These are phyloP conservation scores for Cinclus mexicanus DNA, from an alignment of 2,113 vertebrate genomes.

Conservation along the genomic window DNA sequence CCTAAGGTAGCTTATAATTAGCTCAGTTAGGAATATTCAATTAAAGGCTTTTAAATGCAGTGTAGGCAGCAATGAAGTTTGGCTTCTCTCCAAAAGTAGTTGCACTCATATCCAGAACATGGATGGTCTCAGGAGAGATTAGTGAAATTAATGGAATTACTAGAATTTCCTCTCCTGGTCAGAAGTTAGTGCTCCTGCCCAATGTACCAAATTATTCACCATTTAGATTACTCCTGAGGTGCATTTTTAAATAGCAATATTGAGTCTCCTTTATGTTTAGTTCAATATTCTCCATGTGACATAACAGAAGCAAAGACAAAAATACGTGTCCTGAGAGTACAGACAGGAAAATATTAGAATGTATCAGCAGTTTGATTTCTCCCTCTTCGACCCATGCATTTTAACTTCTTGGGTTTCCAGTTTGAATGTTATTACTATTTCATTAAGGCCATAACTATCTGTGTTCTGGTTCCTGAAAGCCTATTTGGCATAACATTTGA, in stretches of 20 bases:
- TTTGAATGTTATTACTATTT: constrained; percentile 33
- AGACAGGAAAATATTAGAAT: constrained; percentile 27
- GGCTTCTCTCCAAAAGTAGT: constrained; percentile 34
- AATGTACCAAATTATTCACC: constrained; percentile 28
- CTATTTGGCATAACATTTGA: constrained; percentile 19
- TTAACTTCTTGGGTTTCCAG: constrained; percentile 16
- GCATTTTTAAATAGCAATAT: constrained; percentile 44
- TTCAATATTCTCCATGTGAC: constrained; percentile 50
- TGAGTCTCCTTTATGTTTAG: constrained; percentile 32
- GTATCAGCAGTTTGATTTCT: constrained; percentile 42
- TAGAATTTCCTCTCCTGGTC: constrained; percentile 34
- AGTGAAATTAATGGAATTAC: constrained; percentile 46
- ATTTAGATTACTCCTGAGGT: constrained; percentile 41
- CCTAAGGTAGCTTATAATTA: constrained; percentile 28
- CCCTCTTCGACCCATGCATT: neutral
- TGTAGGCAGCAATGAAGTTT: constrained; percentile 19
- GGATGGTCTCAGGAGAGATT: neutral
- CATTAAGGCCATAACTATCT: constrained; percentile 42
- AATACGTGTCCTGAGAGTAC: constrained; percentile 48
- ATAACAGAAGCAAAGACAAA: constrained; percentile 38
- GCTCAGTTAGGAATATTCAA: neutral
- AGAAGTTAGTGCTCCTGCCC: constrained; percentile 44
- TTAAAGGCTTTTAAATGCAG: constrained; percentile 38
- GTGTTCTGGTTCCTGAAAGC: constrained; percentile 42
- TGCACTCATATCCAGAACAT: neutral